A percentile compares a stretch with the other conserved stretches of the same genome.
These are phyloP conservation scores for Phortica okadai DNA, from an alignment of 2,888 invertebrate species.

Conservation along the genomic window DNA sequence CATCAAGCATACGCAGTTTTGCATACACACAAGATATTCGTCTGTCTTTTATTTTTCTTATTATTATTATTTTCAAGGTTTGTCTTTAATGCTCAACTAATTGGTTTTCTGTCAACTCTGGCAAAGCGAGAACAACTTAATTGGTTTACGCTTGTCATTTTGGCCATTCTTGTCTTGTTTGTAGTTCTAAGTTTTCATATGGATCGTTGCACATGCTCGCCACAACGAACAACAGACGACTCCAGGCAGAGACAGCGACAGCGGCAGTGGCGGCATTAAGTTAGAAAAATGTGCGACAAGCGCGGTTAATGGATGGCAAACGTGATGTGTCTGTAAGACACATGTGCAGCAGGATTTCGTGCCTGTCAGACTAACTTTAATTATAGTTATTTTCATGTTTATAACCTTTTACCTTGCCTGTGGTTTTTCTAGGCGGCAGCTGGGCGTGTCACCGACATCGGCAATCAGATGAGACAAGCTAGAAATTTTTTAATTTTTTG, in stretches of 20 bases:
- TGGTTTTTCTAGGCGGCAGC: neutral
- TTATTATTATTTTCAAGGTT: neutral
- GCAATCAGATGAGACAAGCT: too few relatives aligned
- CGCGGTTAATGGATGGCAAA: neutral
- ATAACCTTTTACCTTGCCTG: conserved; percentile 6
- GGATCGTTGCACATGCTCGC: neutral
- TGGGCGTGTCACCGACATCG: neutral
- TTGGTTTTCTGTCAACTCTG: too few relatives aligned
- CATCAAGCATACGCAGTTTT: too few relatives aligned
- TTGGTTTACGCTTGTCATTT: conserved; percentile 11
- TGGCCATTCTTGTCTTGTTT: neutral
- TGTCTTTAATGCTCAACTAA: too few relatives aligned
- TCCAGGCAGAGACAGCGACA: neutral
- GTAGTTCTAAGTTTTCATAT: neutral
- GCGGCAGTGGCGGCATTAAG: conserved; percentile 9
- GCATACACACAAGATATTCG: too few relatives aligned
- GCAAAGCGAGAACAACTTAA: neutral
- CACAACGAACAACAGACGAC: too few relatives aligned
- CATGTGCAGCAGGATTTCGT: conserved; percentile 18
- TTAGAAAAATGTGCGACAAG: conserved; percentile 23
- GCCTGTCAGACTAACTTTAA: neutral
- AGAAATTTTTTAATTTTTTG: too few relatives aligned
- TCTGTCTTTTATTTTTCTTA: neutral
- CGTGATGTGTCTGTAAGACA: neutral
- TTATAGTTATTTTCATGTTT: conserved; percentile 12